These are phyloP conservation scores for Petrolisthes cinctipes DNA, from an alignment of 2,888 invertebrate genomes.

Conservation along the genomic window DNA sequence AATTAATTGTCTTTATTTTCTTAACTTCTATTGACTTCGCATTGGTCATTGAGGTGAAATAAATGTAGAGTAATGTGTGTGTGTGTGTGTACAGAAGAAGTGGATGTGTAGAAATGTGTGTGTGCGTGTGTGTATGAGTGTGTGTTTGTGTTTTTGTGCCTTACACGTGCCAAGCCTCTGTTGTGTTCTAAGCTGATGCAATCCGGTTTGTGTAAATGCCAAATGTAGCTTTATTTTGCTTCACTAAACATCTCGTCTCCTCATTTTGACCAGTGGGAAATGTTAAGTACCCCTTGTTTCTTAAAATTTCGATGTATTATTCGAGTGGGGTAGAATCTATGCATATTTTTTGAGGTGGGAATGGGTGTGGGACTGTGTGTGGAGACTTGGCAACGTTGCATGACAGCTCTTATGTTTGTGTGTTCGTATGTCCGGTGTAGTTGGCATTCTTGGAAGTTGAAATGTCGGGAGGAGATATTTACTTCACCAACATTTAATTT, in stretches of 20 bases:
- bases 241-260: no score
- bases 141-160: constrained; percentile 4
- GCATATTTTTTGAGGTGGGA: not conserved
- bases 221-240: not conserved
- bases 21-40: no score
- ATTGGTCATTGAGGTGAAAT: no score
- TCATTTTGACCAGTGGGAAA: no score
- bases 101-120: constrained; percentile 6
- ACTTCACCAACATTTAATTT: not conserved
- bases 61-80: no score
- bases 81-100: constrained; percentile 19
- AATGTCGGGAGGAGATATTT: constrained; percentile 8
- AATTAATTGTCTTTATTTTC: no score
- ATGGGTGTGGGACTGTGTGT: no score
- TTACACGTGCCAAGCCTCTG: constrained; percentile 25
- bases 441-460: constrained; percentile 41
- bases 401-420: constrained; percentile 18
- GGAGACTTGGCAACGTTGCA: constrained; percentile 29
- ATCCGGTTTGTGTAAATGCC: constrained; percentile 23
- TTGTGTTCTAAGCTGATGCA: constrained; percentile 25
- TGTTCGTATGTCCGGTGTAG: constrained; percentile 6
- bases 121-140: not conserved
- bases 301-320: not conserved
- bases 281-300: no score
- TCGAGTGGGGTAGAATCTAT: not conserved